Evolutionary conservation across 64 coral and sea anemone species (phyloP), one percentile per base, ranked within the genome.

Genomic region (Astreopora myriophthalma): DNA sequence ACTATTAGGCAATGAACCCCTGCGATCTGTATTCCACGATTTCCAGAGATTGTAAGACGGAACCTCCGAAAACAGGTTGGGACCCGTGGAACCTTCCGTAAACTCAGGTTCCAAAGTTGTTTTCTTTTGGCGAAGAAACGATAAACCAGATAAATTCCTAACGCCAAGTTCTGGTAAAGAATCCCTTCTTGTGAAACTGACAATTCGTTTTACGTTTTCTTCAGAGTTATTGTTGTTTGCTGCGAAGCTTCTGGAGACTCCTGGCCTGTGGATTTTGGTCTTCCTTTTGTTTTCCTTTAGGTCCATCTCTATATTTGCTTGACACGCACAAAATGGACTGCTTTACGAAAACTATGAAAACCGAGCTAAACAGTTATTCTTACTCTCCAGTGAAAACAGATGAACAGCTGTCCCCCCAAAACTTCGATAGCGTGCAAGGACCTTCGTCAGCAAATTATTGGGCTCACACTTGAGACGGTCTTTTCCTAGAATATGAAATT

Each of bases 31-130:
- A 52, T 29, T n/a, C 11, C 75, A 25, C 5, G 79, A 83, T 83
- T 83, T 83, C 79, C 79, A 83, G 0, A 83, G 31, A 34, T 83
- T 83, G 79, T 83, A 83, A 2, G 79, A 83, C 20, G 57, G 52
- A 83, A 83, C 34, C 10, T 83, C 79, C 20, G 1, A 5, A 24
- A 64, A 64, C 23, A 83, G 33, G 22, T 83, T 83, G 57, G 64
- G 58, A 19, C 52, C 34, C 10, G 33, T 9, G 23, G 24, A 64
- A 65, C 61, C 19, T 38, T 65, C 79, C 22, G 30, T 64, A 22
- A 12, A 64, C 1, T 35, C 34, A 64, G 29, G 3, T 37, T 73
- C 34, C 1, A 73, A 16, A 4, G 33, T 14, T 34, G 20, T 65
- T 20, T 6, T 27, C 55, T 64, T 63, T 64, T 83, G 52, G 35